Percentiles rank a stretch among this genome's conserved stretches.
Conservation (phyloP, 2,797 vertebrate species). For the Garrulus glandarius region DNA sequence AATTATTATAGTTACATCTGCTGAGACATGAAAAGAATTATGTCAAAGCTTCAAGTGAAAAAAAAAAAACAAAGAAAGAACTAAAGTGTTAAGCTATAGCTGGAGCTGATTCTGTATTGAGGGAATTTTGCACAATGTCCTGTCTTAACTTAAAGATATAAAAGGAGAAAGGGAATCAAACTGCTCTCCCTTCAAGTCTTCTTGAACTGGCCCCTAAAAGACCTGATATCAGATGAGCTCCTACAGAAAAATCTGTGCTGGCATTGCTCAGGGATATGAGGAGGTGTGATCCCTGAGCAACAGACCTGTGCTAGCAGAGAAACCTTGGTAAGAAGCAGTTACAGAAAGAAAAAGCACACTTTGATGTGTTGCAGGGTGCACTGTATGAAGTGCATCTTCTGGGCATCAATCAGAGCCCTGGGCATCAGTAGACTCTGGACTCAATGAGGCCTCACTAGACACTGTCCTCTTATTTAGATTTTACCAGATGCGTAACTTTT, state of each 20-base stretch:
- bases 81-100: neutral
- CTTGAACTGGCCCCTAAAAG: neutral
- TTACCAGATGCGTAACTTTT: neutral
- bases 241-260: neutral
- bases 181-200: neutral
- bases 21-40: neutral
- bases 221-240: neutral
- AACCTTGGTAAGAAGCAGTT: neutral
- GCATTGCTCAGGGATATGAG: neutral
- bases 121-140: neutral
- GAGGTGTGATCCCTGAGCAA: neutral
- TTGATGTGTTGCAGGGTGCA: neutral
- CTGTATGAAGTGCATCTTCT: neutral
- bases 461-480: neutral
- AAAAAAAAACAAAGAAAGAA: neutral
- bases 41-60: neutral
- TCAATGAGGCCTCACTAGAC: neutral
- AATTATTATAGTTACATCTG: neutral
- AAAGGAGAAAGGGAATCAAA: neutral
- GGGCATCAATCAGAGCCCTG: neutral
- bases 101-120: neutral
- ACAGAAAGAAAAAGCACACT: neutral
- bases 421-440: neutral
- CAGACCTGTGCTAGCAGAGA: neutral
- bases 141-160: neutral